Evolutionary conservation across 2,888 invertebrate species (phyloP), one percentile per base, ranked within the genome.

Genomic region (Bugulina stolonifera): DNA sequence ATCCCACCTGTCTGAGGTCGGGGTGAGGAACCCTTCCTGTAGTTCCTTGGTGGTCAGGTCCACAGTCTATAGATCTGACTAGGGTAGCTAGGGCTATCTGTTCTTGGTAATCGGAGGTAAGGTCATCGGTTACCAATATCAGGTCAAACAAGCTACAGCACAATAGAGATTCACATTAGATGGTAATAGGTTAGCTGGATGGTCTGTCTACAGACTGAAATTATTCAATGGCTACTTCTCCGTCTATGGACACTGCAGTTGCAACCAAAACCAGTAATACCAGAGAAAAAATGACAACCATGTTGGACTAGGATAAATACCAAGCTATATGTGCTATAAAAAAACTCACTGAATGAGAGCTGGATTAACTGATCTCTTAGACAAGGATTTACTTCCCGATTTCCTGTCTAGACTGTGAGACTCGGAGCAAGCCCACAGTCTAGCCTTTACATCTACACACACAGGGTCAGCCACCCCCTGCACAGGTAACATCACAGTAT

Each of bases 141-240:
- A 64, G 2, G 32, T 64, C 64, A 64, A 64, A 64, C 64, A 64
- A 64, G 29, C 64, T 64, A 3, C 2, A n/a, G 23, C 57, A 57
- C n/a, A n/a, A n/a, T n/a, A n/a, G n/a, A n/a, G n/a, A n/a, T n/a
- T n/a, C n/a, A n/a, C n/a, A n/a, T n/a, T n/a, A n/a, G n/a, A n/a
- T n/a, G n/a, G n/a, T n/a, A n/a, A n/a, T n/a, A n/a, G n/a, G n/a
- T n/a, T n/a, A n/a, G n/a, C n/a, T n/a, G n/a, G n/a, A n/a, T n/a
- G n/a, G n/a, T n/a, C n/a, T n/a, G n/a, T n/a, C n/a, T n/a, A n/a
- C n/a, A n/a, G n/a, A n/a, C n/a, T n/a, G n/a, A n/a, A n/a, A n/a
- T n/a, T n/a, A n/a, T n/a, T n/a, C n/a, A n/a, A n/a, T n/a, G n/a
- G n/a, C n/a, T n/a, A n/a, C n/a, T n/a, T n/a, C n/a, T n/a, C n/a